Evolutionary conservation across 1,140 invertebrate species (phyloP), one percentile per base, ranked within the genome.

Genomic region (Chymomyza costata): DNA sequence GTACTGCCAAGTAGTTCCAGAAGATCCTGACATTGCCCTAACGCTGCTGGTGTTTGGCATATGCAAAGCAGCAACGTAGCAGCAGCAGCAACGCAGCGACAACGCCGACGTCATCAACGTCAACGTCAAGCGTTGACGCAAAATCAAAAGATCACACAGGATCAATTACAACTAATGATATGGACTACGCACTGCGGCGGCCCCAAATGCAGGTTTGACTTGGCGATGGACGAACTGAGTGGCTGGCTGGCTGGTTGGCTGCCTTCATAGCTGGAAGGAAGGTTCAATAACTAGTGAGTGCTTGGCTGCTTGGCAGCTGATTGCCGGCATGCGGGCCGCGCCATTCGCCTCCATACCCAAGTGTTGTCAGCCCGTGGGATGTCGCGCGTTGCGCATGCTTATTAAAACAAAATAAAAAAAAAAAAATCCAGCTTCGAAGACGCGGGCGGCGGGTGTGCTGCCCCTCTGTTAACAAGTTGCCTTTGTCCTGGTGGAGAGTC

Each of bases 151-250:
- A 78, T 78, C 71, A 80, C 73, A 78, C 71, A 80, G 73, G 73
- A 80, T 80, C 73, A 80, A 80, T 80, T 80, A 80, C 73, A 80
- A 80, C 73, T 80, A 80, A 80, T 80, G 73, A 80, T 80, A 80
- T 80, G 67, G 71, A 66, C 53, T 28, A 30, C 15, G 39, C 14
- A 21, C 28, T 18, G 14, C 28, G 35, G 21, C 3, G 39, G 14
- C 16, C 47, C 11, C 14, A 45, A 30, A n/a, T n/a, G 18, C 49
- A 48, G 50, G 31, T 60, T 65, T 74, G 58, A 71, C 62, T 71
- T 57, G 25, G 59, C 48, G 34, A 39, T 48, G 63, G n/a, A n/a
- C 21, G 8, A 25, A 8, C 21, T 25, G 21, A 8, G 3, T 25
- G 21, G 21, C 21, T 25, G 21, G 21, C 21, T 25, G 21, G 31